Base-by-base conservation (phyloP, 1,140 invertebrate genomes). In the Macrostomum lignano region DNA sequence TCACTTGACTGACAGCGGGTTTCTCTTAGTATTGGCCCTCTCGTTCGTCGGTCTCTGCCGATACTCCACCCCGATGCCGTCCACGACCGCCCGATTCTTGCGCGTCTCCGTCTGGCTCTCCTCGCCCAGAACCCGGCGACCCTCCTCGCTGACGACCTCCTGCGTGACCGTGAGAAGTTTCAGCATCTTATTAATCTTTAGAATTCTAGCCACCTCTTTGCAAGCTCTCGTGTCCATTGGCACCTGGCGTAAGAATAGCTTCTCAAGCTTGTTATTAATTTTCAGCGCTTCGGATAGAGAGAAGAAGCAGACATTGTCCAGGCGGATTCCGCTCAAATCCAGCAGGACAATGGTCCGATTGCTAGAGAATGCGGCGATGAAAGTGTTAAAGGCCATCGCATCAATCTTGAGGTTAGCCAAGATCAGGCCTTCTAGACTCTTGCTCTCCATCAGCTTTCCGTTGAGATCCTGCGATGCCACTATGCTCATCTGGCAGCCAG, bases 301-400 rank as follows among this genome's bases (percentile, higher is more conserved):
- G 19, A 28, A 28, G 9, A 28, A 28, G 19, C 26, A 28, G 19
- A 28, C 26, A 28, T 28, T 28, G 9, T 28, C 26, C 26, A 28
- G 15, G 15, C 19, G 15, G 19, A 28, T 9, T 3, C 26, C 26
- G 19, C 9, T 28, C 9, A 28, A 28, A 9, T 28, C 4, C 3
- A 28, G 9, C 9, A 15, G 14, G 9, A 9, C 4, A 7, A 28
- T 17, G 9, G 26, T 28, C 19, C 26, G 3, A 9, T 28, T 28
- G 19, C 19, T 28, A 28, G 14, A 28, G 3, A 28, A 28, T 3
- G 26, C 15, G 15, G 14, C 3, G 26, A 28, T 28, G 19, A 28
- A 28, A 3, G 26, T 28, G 19, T 28, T 28, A 9, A 28, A 28
- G 3, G 26, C 26, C 26, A 28, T 28, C 7, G 14, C 19, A 15